A percentile compares a stretch with the other conserved stretches of the same genome.
Evolutionary conservation across 2,888 invertebrate genomes (phyloP).

Genomic region (Drosophila multiciliata): DNA sequence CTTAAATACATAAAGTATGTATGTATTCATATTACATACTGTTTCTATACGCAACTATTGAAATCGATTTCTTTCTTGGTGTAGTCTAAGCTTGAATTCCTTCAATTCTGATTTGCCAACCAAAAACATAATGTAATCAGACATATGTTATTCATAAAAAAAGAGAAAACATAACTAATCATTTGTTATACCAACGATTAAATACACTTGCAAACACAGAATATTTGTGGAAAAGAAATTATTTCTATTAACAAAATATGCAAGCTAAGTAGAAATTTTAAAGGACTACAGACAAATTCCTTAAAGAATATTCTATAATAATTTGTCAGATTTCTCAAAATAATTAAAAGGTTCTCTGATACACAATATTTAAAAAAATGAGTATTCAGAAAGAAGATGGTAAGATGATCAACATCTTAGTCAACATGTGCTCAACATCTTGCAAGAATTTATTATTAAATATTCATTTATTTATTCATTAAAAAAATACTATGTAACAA

Average conservation of each 20-base stretch:
- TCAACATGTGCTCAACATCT: background rate
- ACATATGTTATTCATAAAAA: background rate
- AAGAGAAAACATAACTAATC: background rate
- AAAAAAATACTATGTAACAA: background rate
- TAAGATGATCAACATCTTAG: too few species aligned
- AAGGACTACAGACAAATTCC: background rate
- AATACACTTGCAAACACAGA: background rate
- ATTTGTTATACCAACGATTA: background rate
- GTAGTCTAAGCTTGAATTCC: background rate
- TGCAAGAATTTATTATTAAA: background rate
- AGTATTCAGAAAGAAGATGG: background rate
- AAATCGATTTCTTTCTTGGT: background rate
- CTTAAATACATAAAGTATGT: background rate
- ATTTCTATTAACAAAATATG: background rate
- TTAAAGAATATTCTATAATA: background rate
- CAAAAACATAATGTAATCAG: background rate
- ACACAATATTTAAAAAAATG: background rate
- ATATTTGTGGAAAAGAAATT: background rate
- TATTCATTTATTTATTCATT: background rate
- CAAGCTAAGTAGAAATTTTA: background rate
- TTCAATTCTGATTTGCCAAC: background rate
- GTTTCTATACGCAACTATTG: background rate
- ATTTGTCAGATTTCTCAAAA: background rate
- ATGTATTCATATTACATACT: background rate
- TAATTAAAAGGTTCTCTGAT: background rate